Conservation (phyloP, 2,797 vertebrate species). For the Lithobates sylvaticus region DNA sequence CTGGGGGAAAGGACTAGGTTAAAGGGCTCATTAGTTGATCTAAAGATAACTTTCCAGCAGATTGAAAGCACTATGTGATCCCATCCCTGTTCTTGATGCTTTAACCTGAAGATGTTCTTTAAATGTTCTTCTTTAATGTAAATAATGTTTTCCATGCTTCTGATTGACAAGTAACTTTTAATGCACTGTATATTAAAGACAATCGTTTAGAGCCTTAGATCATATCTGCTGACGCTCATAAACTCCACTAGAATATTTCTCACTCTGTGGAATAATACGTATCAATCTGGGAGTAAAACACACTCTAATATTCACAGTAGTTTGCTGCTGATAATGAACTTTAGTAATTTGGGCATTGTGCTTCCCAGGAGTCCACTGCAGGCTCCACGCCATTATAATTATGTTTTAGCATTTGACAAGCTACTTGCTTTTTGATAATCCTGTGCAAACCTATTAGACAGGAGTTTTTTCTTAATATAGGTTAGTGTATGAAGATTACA, state of each 20-base stretch:
- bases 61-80: no score
- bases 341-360: constrained; percentile 31
- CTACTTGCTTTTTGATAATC: constrained; percentile 58
- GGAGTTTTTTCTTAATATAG: constrained; percentile 54
- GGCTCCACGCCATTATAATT: constrained; percentile 46
- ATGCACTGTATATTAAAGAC: not conserved
- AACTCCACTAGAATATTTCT: constrained; percentile 7
- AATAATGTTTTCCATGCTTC: not conserved
- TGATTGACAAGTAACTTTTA: not conserved
- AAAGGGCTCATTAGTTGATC: no score
- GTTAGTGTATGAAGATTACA: constrained; percentile 56
- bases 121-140: not conserved
- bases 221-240: constrained; percentile 18
- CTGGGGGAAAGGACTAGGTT: no score
- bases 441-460: constrained; percentile 60
- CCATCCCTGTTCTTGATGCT: no score
- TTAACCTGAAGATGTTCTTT: no score
- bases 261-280: constrained; percentile 21
- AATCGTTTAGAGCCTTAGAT: not conserved
- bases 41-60: no score
- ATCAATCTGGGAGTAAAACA: constrained; percentile 32
- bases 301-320: not conserved
- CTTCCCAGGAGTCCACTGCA: constrained; percentile 34
- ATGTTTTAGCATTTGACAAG: constrained; percentile 47
- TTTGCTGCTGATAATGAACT: constrained; percentile 29